Percentiles rank a stretch among this genome's conserved stretches.
Evolutionary conservation across 2,113 vertebrate genomes (phyloP).

Genomic region (Poecile atricapillus): DNA sequence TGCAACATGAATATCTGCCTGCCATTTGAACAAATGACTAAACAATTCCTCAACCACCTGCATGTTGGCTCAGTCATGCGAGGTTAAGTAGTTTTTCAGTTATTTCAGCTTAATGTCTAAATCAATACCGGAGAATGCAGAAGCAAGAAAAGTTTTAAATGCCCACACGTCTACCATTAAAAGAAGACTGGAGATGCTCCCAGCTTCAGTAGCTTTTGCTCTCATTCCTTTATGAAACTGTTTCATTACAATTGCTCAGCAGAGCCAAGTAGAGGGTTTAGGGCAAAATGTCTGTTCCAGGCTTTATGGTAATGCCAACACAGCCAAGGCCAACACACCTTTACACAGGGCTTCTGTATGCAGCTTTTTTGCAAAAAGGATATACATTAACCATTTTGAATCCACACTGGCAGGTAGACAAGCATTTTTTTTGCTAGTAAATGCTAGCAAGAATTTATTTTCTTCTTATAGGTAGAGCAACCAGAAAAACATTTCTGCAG

Average conservation of each 20-base stretch:
- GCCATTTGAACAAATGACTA: neutral
- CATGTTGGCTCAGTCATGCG: neutral
- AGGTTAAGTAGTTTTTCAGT: neutral
- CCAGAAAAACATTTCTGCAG: neutral
- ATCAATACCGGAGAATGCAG: neutral
- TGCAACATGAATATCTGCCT: neutral
- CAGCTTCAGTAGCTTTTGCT: neutral
- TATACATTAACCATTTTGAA: neutral
- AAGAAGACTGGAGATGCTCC: neutral
- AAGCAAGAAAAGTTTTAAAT: neutral
- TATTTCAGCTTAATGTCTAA: neutral
- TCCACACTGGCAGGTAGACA: neutral
- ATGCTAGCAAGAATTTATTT: neutral
- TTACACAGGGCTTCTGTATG: neutral
- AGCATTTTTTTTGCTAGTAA: neutral
- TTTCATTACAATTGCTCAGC: neutral
- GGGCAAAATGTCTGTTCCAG: neutral
- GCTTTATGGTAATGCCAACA: accelerated
- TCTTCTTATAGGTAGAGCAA: neutral
- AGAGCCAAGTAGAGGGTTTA: neutral
- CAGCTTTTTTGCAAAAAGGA: neutral
- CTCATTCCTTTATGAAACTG: neutral
- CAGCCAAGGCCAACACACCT: neutral
- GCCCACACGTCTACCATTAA: neutral
- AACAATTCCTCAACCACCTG: neutral